Evolutionary conservation across 1,140 invertebrate species (phyloP), one percentile per base, ranked within the genome.

Genomic region (Kradibia gibbosae): DNA sequence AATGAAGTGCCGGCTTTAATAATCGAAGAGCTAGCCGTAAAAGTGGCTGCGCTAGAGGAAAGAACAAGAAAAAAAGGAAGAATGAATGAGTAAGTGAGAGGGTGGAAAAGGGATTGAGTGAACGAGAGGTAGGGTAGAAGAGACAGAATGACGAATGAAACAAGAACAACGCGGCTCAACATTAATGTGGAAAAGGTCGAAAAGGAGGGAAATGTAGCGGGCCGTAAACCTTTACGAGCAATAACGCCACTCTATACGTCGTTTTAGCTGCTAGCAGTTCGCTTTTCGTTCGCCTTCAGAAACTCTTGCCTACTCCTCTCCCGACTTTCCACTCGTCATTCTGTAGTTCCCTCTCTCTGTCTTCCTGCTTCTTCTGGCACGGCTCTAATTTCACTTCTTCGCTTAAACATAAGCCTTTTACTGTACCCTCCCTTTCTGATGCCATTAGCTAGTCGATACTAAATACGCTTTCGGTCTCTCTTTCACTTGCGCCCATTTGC

Each of bases 41-140:
- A 78, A 70, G 25, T 84, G 80, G 84, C 83, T 85, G 85, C 78
- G 83, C 87, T 72, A 31, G 50, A 86, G 84, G 78, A 81, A 80
- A 76, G 71, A 71, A 65, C 22, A 45, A 48, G 42, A 31, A 36
- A 22, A 53, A 53, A 53, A 22, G n/a, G 50, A 53, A 53, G 22
- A 53, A 20, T 20, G 15, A 53, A 20, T 4, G 10, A 53, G 15
- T 3, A 17, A 53, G 17, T 48, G 45, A 17, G 8, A 48, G 7
- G 45, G n/a, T n/a, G n/a, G 50, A 53, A 53, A 53, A 53, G 15
- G 22, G 15, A 53, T 53, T 4, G 10, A 53, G 15, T 3, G 20
- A 53, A 48, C 17, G 45, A 17, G 8, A 48, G 7, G 45, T 48
- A 17, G 48, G 72, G 82, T 75, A 76, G 74, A 65, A 82, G 78